These are phyloP conservation scores for Trichogramma pretiosum DNA, from an alignment of 1,140 invertebrate genomes.

Conservation along the genomic window DNA sequence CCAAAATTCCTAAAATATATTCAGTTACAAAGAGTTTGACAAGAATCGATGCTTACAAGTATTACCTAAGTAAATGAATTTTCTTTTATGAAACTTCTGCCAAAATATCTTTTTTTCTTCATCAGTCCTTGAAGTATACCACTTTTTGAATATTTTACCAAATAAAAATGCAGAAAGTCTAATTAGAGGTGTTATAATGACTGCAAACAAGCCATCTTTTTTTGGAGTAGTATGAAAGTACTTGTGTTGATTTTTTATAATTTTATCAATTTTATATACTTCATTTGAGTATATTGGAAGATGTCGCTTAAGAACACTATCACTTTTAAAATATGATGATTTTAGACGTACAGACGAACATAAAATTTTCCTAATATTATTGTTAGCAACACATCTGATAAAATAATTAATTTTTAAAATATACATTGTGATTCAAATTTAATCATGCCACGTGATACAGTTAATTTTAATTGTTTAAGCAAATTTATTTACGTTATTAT, in stretches of 20 bases:
- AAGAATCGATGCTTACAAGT: conserved; percentile 7
- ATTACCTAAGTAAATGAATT: conserved; percentile 23
- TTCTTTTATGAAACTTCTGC: conserved; percentile 24
- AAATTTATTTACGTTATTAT: too few relatives aligned
- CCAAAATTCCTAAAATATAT: conserved; percentile 25
- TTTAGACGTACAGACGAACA: too few relatives aligned
- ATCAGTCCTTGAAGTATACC: conserved; percentile 42
- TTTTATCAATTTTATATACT: not conserved
- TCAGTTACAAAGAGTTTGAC: conserved; percentile 4
- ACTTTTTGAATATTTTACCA: conserved; percentile 41
- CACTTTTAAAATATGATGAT: too few relatives aligned
- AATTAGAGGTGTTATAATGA: conserved; percentile 32
- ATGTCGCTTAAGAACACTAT: conserved; percentile 3
- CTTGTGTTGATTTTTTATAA: conserved; percentile 16
- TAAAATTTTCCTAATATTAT: not conserved
- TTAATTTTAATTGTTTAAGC: too few relatives aligned
- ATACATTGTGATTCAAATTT: conserved; percentile 6
- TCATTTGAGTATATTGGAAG: not conserved
- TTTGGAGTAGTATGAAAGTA: conserved; percentile 32
- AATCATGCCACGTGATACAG: too few relatives aligned
- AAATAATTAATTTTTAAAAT: conserved; percentile 1
- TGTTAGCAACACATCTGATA: not conserved
- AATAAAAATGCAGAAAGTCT: conserved; percentile 33
- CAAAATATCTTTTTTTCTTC: conserved; percentile 30
- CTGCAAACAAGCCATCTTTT: conserved; percentile 23